Base-by-base conservation (phyloP, 2,888 invertebrate genomes). In the Amphimallon solstitiale region DNA sequence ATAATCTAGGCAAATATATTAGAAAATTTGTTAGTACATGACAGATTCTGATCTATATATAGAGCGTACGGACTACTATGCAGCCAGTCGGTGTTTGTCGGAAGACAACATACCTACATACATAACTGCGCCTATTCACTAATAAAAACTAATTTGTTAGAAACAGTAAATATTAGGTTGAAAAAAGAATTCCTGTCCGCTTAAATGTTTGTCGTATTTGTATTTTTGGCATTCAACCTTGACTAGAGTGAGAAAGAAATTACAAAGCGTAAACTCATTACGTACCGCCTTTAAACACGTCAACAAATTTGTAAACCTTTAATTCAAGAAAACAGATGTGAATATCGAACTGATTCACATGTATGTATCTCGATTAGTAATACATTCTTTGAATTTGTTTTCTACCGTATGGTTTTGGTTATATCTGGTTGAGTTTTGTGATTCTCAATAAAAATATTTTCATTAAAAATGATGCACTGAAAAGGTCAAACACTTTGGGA, bases 21-120 rank as follows among this genome's bases (percentile, higher is more conserved):
- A 59, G 65, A 69, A 64, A 67, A 70, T 69, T 64, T 67, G 56
- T 35, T 38, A 63, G 49, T 67, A 54, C 67, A 61, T 63, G 61
- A 62, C 62, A 63, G 65, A 65, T 65, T 56, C 59, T 61, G 49
- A 59, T 66, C 65, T 71, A 68, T 67, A 64, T 66, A 70, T 69
- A 71, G 60, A 52, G 45, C 56, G 29, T 1, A 9, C 5, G 1
- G 1, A 35, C 46, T 35, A 61, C 63, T n/a, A n/a, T n/a, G n/a
- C n/a, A n/a, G n/a, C n/a, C n/a, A n/a, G n/a, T 48, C 63, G 66
- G 63, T 40, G 48, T 49, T 51, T 23, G 17, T 9, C 15, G 23
- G 7, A 51, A 65, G 64, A 69, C 71, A 68, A 66, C 59, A 71
- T 69, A 66, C 40, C 43, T 59, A 29, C 5, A 9, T 29, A 5